These are phyloP conservation scores for Folsomia candida DNA, from an alignment of 2,888 invertebrate genomes.

Conservation along the genomic window DNA sequence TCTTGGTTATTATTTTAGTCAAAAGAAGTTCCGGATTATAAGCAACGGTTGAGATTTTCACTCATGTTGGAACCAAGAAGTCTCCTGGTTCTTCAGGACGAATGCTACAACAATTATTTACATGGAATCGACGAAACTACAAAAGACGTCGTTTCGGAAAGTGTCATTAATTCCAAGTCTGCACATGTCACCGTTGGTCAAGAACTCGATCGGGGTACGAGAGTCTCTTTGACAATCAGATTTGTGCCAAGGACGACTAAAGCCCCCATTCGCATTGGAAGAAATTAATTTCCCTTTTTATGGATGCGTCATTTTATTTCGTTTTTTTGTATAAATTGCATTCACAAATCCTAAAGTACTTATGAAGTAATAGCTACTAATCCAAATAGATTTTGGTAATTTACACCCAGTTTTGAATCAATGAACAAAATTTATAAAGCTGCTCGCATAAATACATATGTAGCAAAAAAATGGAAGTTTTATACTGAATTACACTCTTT, in stretches of 20 bases:
- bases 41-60: constrained; percentile 60
- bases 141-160: constrained; percentile 60
- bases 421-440: no score
- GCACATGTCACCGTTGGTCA: constrained; percentile 60
- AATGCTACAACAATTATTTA: constrained; percentile 77
- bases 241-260: constrained; percentile 85
- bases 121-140: constrained; percentile 78
- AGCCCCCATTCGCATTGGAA: constrained; percentile 32
- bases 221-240: constrained; percentile 87
- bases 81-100: constrained; percentile 77
- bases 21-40: constrained; percentile 14
- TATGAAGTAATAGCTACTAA: no score
- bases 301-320: no score
- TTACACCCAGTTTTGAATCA: no score
- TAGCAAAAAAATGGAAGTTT: no score
- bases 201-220: constrained; percentile 63
- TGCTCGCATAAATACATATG: no score
- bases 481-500: no score
- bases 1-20: neutral
- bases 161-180: constrained; percentile 59
- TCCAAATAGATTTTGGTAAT: no score
- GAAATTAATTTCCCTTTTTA: no score
- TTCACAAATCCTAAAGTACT: no score
- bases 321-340: no score
- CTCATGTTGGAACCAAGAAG: constrained; percentile 83